Evolutionary conservation across 2,797 vertebrate genomes (phyloP).

Genomic region (Xenops minutus): DNA sequence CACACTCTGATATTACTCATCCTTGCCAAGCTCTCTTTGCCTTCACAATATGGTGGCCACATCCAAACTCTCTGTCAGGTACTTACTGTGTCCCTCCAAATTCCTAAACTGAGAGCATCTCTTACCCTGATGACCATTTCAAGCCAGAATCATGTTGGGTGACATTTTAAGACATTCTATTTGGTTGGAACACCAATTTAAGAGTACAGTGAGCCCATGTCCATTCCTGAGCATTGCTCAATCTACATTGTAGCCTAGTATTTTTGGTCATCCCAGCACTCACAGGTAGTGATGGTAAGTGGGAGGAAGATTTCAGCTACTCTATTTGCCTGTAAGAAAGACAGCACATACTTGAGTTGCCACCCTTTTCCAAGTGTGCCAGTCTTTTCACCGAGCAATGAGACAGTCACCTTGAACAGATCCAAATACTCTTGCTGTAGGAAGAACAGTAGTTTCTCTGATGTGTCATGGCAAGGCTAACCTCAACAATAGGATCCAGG

Average conservation of each 20-base stretch:
- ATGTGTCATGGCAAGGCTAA: not conserved
- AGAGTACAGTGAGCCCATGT: not conserved
- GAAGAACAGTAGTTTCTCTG: not conserved
- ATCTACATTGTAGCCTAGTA: not conserved
- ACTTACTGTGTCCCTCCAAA: not conserved
- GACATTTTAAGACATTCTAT: not conserved
- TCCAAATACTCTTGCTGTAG: not conserved
- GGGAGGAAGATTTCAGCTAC: not conserved
- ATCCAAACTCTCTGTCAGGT: not conserved
- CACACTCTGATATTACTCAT: not conserved
- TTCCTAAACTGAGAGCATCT: not conserved
- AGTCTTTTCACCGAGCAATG: not conserved
- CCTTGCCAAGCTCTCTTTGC: not conserved
- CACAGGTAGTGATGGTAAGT: not conserved
- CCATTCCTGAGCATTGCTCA: rapidly evolving
- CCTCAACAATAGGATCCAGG: not conserved
- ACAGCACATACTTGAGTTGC: not conserved
- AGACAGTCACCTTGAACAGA: not conserved
- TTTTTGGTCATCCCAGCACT: not conserved
- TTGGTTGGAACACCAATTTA: not conserved
- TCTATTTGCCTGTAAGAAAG: not conserved
- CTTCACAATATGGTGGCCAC: not conserved
- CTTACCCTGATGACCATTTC: not conserved
- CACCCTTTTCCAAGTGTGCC: not conserved
- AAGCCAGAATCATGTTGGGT: not conserved